A percentile compares a stretch with the other conserved stretches of the same genome.
Evolutionary conservation across 1,140 invertebrate species (phyloP).

Genomic region (Liolophura sinensis): DNA sequence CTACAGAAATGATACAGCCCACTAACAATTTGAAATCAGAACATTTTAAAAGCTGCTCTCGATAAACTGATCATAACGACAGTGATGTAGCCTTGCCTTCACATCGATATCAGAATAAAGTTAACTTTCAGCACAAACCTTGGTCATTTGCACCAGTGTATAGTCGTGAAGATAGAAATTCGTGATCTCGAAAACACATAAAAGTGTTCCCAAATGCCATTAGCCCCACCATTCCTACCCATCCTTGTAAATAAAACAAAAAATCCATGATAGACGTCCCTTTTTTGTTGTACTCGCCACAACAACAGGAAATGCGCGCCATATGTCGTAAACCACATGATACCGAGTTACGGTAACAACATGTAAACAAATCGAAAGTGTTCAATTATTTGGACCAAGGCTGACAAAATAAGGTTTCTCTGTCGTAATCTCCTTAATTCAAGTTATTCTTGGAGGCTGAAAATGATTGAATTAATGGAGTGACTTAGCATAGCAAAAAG

Average conservation of each 20-base stretch:
- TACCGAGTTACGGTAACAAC: conserved; percentile 9
- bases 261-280: conserved; percentile 14
- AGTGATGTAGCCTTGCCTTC: too few relatives aligned
- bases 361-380: conserved; percentile 9
- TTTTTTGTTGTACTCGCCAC: conserved; percentile 1
- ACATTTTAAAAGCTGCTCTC: too few relatives aligned
- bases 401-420: too few relatives aligned
- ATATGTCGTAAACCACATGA: not conserved
- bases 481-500: too few relatives aligned
- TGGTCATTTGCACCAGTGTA: conserved; percentile 26
- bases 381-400: too few relatives aligned
- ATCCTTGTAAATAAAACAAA: conserved; percentile 31
- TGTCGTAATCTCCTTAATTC: too few relatives aligned
- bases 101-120: too few relatives aligned
- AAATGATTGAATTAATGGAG: too few relatives aligned
- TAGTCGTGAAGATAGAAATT: conserved; percentile 31
- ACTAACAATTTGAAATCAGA: too few relatives aligned
- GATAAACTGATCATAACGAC: too few relatives aligned
- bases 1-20: too few relatives aligned
- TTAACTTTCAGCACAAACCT: conserved; percentile 1
- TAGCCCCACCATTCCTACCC: conserved; percentile 40
- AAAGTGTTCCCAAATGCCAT: conserved; percentile 46
- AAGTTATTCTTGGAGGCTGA: too few relatives aligned
- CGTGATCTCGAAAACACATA: conserved; percentile 36
- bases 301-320: conserved; percentile 11